These are phyloP conservation scores for Danionella cerebrum DNA, from an alignment of 2,113 vertebrate genomes.

Conservation along the genomic window DNA sequence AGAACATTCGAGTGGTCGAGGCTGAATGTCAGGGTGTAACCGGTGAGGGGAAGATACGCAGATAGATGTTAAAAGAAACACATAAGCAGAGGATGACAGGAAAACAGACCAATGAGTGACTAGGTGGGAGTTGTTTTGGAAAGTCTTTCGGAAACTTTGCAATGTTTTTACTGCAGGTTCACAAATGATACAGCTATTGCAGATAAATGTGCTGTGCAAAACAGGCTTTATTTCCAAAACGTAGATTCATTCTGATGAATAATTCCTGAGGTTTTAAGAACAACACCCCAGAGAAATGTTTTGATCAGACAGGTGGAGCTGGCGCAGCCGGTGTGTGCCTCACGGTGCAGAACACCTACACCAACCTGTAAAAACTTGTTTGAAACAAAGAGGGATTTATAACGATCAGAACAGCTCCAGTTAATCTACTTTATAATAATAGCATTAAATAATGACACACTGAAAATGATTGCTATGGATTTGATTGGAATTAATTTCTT, in stretches of 20 bases:
- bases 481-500: neutral
- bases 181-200: neutral
- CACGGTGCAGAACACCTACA: neutral
- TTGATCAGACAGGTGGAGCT: constrained; percentile 22
- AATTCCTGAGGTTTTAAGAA: neutral
- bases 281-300: neutral
- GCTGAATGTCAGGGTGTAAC: neutral
- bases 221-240: no score
- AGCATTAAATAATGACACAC: neutral
- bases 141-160: neutral
- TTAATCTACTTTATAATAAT: constrained; percentile 3
- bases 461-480: neutral
- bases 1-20: neutral
- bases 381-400: neutral
- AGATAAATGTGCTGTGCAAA: neutral
- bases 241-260: neutral
- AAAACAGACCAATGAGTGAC: constrained; percentile 3
- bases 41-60: neutral
- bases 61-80: neutral
- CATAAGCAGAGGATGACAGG: neutral
- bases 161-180: neutral
- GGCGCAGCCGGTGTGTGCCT: neutral
- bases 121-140: neutral
- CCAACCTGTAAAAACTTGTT: constrained; percentile 14
- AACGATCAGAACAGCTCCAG: neutral